Conservation (phyloP, 2,113 vertebrate species). For the Boleophthalmus pectinirostris region DNA sequence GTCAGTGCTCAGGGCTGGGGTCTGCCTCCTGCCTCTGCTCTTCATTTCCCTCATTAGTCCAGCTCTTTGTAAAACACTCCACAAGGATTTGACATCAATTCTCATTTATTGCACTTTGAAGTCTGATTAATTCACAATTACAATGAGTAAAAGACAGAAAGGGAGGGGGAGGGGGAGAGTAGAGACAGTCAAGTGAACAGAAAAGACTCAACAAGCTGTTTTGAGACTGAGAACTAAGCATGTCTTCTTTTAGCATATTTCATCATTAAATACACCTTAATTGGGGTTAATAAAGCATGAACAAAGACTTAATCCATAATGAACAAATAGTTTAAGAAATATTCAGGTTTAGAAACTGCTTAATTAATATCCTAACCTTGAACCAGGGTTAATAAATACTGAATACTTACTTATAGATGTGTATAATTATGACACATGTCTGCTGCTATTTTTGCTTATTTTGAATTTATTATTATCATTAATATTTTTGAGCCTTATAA, state of each 20-base stretch:
- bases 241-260: not conserved
- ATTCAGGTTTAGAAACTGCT: too few species aligned
- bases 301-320: too few species aligned
- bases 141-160: constrained; percentile 27
- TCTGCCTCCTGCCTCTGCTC: constrained; percentile 45
- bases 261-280: too few species aligned
- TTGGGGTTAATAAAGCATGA: too few species aligned
- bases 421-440: too few species aligned
- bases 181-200: constrained; percentile 14
- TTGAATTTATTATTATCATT: too few species aligned
- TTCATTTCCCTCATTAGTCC: constrained; percentile 63
- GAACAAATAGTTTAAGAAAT: too few species aligned
- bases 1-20: constrained; percentile 10
- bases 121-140: constrained; percentile 71
- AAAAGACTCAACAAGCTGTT: constrained; percentile 1
- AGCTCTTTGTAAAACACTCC: constrained; percentile 54
- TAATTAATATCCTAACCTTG: too few species aligned
- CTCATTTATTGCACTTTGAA: constrained; percentile 68
- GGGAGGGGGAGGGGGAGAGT: constrained; percentile 15
- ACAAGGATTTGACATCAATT: constrained; percentile 65
- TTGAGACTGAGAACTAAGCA: not conserved
- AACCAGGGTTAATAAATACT: too few species aligned
- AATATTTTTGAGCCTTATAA: too few species aligned
- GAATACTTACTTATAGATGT: too few species aligned
- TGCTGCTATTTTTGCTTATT: too few species aligned